These are phyloP conservation scores for Campoletis sonorensis DNA, from an alignment of 1,140 invertebrate species.

Conservation along the genomic window DNA sequence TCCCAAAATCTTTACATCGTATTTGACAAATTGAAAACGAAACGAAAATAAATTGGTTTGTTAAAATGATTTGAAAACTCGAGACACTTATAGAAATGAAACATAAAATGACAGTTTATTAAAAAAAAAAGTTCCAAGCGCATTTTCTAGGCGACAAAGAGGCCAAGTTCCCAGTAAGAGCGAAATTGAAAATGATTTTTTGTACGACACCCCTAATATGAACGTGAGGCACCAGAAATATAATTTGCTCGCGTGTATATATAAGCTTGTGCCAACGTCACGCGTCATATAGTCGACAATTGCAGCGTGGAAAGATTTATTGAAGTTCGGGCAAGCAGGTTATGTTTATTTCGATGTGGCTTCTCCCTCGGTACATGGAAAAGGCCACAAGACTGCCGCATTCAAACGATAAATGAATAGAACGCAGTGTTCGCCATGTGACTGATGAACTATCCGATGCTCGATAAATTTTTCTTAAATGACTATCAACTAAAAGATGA, in stretches of 20 bases:
- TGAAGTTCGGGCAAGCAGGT: conserved; percentile 32
- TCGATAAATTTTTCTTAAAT: conserved; percentile 42
- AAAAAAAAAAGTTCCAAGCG: too few species aligned
- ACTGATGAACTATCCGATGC: conserved; percentile 37
- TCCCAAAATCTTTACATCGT: too few species aligned
- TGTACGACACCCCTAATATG: background rate
- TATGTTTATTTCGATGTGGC: conserved; percentile 33
- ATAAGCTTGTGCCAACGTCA: conserved; percentile 41
- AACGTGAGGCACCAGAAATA: conserved; percentile 24
- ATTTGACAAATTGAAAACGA: too few species aligned
- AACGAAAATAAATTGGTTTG: too few species aligned
- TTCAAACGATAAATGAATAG: conserved; percentile 41
- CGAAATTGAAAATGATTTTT: background rate
- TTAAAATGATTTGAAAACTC: too few species aligned
- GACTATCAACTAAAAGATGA: background rate
- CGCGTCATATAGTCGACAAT: conserved; percentile 43
- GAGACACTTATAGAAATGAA: too few species aligned
- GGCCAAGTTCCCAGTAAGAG: too few species aligned
- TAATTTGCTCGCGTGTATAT: background rate
- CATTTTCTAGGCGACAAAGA: too few species aligned
- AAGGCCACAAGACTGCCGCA: conserved; percentile 27
- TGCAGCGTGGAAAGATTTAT: conserved; percentile 46
- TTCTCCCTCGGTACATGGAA: background rate
- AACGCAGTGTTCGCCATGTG: conserved; percentile 33
- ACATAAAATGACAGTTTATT: too few species aligned